Base-by-base conservation (phyloP, 2,888 invertebrate species). In the Thalpophila matura region DNA sequence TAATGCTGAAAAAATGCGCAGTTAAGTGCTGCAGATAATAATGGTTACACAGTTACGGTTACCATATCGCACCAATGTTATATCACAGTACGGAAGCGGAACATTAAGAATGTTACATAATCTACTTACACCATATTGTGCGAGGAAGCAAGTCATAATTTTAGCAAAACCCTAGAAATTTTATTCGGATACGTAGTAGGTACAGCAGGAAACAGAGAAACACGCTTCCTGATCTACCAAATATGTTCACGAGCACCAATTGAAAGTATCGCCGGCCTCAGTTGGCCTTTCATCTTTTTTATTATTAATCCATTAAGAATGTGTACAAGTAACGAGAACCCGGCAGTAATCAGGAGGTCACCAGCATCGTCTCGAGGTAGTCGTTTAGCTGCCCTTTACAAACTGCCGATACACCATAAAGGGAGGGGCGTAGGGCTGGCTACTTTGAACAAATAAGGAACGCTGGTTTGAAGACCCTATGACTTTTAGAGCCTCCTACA, bases 291-390 rank as follows among this genome's bases (percentile, higher is more conserved):
- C 87, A 84, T 86, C 84, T 86, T 83, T 79, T 86, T 85, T 83
- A 85, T 83, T 83, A 84, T 86, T 85, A 84, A 83, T 85, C 82
- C 85, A 86, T 85, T 86, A 82, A 85, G 81, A 84, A 83, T 72
- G 74, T 69, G 74, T 77, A 74, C 73, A 70, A 37, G 66, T 61
- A 43, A 29, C 75, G 73, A 78, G 82, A 88, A 91, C 90, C 92
- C 93, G 93, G 93, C 87, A 93, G 91, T 86, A 72, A 84, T 79
- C 81, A 81, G 82, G 87, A 88, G 87, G 89, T 85, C 87, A 80
- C 75, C 73, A 76, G 75, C 82, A 74, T 84, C 85, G 74, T 74
- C 82, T 85, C 87, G 88, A 89, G 89, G 89, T 89, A 86, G 90
- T 90, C 87, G 71, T 82, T 84, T 74, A 80, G 74, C 75, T 89